Percentiles rank a stretch among this genome's conserved stretches.
Evolutionary conservation across 2,113 vertebrate species (phyloP).

Genomic region (Microtus ochrogaster): DNA sequence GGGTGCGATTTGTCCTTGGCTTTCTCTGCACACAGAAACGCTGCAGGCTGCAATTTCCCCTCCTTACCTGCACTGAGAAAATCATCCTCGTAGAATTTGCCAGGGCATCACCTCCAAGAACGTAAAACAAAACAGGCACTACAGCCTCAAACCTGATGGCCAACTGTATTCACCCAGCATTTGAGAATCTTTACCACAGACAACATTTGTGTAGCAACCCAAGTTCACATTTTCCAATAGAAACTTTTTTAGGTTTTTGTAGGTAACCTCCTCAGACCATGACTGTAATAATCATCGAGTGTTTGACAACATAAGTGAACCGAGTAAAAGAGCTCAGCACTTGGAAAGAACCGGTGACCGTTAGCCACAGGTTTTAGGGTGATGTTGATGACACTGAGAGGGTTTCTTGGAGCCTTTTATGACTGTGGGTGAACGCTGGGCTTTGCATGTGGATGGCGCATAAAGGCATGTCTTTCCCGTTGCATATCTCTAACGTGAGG

Average conservation of each 20-base stretch:
- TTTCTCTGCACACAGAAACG: neutral
- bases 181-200: slow-evolving; percentile 12
- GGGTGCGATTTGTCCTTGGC: neutral
- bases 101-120: neutral
- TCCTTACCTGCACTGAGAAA: slow-evolving; percentile 39
- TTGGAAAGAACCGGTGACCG: neutral
- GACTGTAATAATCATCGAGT: slow-evolving; percentile 45
- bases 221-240: slow-evolving; percentile 11
- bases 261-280: slow-evolving; percentile 6
- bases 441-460: neutral
- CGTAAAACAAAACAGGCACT: neutral
- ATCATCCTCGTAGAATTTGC: neutral
- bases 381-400: neutral
- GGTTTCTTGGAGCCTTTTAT: neutral
- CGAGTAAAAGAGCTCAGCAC: neutral
- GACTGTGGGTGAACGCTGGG: neutral
- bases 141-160: neutral
- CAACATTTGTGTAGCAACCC: slow-evolving; percentile 7
- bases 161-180: neutral
- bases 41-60: neutral
- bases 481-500: neutral
- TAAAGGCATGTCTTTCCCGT: neutral
- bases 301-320: neutral
- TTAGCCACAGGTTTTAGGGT: neutral
- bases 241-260: slow-evolving; percentile 44